Evolutionary conservation across 2,888 invertebrate species (phyloP).

Genomic region (Sphaeridia pumilis): DNA sequence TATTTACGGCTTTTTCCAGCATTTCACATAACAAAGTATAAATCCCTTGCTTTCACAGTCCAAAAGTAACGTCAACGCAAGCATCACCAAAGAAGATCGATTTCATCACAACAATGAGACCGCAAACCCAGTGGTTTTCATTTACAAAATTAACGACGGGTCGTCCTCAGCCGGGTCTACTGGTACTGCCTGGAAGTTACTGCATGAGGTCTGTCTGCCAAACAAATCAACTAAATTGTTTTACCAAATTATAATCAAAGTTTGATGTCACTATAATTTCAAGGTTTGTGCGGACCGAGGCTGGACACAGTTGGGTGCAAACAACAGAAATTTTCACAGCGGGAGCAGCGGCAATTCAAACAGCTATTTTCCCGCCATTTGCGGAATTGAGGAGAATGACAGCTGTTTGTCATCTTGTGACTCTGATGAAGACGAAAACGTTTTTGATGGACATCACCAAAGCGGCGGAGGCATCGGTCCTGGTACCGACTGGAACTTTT

Average conservation of each 20-base stretch:
- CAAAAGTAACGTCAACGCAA: too few species aligned
- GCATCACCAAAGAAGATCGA: too few species aligned
- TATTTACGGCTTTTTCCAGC: too few species aligned
- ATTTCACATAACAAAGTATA: too few species aligned
- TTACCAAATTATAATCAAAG: neutral
- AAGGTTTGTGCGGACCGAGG: slow-evolving; percentile 67
- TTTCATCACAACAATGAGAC: too few species aligned
- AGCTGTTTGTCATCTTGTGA: neutral
- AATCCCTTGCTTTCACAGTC: too few species aligned
- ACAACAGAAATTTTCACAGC: slow-evolving; percentile 44
- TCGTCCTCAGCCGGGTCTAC: neutral
- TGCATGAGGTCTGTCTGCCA: neutral
- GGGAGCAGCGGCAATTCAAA: slow-evolving; percentile 41
- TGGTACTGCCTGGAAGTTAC: neutral
- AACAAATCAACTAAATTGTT: neutral
- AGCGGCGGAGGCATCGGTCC: neutral
- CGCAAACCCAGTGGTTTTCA: too few species aligned
- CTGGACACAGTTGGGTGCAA: slow-evolving; percentile 57
- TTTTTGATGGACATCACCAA: neutral
- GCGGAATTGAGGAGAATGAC: neutral
- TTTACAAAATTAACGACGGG: neutral
- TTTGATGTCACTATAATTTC: neutral
- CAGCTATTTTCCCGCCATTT: neutral
- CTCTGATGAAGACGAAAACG: neutral
- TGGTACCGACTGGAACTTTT: slow-evolving; percentile 58